Evolutionary conservation across 2,888 invertebrate species (phyloP), one percentile per base, ranked within the genome.

Genomic region (Fragum fragum): DNA sequence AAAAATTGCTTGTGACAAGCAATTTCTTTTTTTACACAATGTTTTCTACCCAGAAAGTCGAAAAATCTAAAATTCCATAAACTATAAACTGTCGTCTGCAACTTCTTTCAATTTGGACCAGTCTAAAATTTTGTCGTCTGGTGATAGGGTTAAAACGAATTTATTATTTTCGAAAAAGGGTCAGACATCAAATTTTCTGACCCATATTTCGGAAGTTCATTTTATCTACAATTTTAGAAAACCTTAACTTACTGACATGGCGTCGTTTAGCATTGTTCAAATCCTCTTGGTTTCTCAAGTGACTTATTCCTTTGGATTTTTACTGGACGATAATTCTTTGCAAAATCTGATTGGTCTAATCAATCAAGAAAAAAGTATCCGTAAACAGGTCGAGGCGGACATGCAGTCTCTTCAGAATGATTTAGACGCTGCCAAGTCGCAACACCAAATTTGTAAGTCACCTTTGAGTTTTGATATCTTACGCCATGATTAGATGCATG

Each of bases 261-360:
- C 76, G 66, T 53, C 63, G 7, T 5, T 28, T 16, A 26, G 32
- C n/a, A 28, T 42, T 5, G 1, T 72, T 23, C 36, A 61, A 21
- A 16, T 68, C 23, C 7, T 53, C n/a, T 0, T 63, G 14, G 39
- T 53, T 16, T 61, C 32, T 28, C 18, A 63, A n/a, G 16, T 77
- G 26, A 26, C 53, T 9, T 26, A 26, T 23, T 71, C 42, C 0
- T 59, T 14, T n/a, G 36, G 74, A 11, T 83, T 86, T 53, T 73
- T 86, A 28, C 42, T 83, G 21, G 86, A 86, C 39, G 86, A 81
- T 36, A 73, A 81, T 26, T 79, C 78, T 5, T 59, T 86, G 7
- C 79, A 83, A 52, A 79, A 81, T 39, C 72, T 86, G 9, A 53
- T 83, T 16, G 76, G 42, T 57, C 75, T 83, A n/a, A 83, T 86